A percentile compares a stretch with the other conserved stretches of the same genome.
These are phyloP conservation scores for Rhyacophila evoluta DNA, from an alignment of 2,888 invertebrate genomes.

Conservation along the genomic window DNA sequence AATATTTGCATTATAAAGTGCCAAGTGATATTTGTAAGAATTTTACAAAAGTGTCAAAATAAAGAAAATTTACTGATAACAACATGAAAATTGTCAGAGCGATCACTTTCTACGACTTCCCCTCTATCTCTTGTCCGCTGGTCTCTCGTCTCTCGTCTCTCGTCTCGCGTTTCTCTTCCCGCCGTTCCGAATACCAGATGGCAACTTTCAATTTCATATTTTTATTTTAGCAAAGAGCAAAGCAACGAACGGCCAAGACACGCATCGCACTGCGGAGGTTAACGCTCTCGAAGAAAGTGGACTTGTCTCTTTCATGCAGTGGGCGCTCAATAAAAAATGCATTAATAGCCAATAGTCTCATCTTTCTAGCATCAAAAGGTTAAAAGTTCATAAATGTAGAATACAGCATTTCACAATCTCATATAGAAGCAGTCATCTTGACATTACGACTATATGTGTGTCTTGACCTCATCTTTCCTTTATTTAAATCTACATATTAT, in stretches of 20 bases:
- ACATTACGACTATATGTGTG: too few species aligned
- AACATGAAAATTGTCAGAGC: neutral
- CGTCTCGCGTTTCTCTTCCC: neutral
- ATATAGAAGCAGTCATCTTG: too few species aligned
- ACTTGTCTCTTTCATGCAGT: neutral
- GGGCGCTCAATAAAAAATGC: neutral
- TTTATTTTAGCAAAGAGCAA: neutral
- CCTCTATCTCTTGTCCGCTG: too few species aligned
- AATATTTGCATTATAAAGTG: too few species aligned
- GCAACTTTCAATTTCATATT: constrained; percentile 9
- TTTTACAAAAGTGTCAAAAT: too few species aligned
- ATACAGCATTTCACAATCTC: too few species aligned
- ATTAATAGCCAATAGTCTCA: neutral
- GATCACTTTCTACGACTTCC: neutral
- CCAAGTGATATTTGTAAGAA: too few species aligned
- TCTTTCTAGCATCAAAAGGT: too few species aligned
- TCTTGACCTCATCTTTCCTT: too few species aligned
- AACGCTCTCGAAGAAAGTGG: constrained; percentile 2
- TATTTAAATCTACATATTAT: too few species aligned
- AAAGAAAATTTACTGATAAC: neutral
- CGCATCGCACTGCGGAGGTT: neutral
- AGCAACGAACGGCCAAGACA: neutral
- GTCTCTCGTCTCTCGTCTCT: neutral
- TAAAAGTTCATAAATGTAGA: too few species aligned
- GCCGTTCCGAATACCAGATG: neutral